Evolutionary conservation across 92 coral and sea anemone species (phyloP), one percentile per base, ranked within the genome.

Genomic region (Anthopleura xanthogrammica): DNA sequence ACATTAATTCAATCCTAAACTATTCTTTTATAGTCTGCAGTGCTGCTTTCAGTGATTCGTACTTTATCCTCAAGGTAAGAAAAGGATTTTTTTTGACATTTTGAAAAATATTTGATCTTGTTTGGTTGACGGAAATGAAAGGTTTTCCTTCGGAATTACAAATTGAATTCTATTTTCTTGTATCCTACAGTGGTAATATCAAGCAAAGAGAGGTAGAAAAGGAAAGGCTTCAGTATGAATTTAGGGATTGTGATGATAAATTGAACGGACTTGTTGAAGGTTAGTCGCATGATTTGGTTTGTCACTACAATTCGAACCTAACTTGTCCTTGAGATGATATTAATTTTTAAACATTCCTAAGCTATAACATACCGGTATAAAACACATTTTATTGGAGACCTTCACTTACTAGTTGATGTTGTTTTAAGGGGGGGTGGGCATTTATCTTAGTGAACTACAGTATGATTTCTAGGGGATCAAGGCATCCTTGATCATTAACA

Each of bases 131-230:
- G 70, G 70, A 62, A 62, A 22, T 19, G 78, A 6, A 70, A 41
- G 19, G 12, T 23, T 58, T 65, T 24, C 3, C 29, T 75, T 9
- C 24, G 94, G 40, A 95, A 97, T 73, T 90, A 88, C 85, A 95
- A 89, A 60, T 92, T 94, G 12, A 39, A 2, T 13, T 52, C 23
- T 36, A 23, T 20, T n/a, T 9, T 42, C 3, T 23, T 81, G 77
- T 52, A 23, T 39, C 40, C 16, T 41, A 48, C 73, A 94, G 99
- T 79, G 97, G 94, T 40, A 88, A 97, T 86, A 89, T 87, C 73
- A 91, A 93, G 72, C 92, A 95, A 79, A 86, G 99, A 79, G 95
- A 89, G 74, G 93, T 87, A 71, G 99, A 97, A 75, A 92, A 87
- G 43, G 98, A 94, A 68, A 86, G 98, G 55, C 91, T 97, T 36